These are phyloP conservation scores for Phyllotis vaccarum DNA, from an alignment of 2,797 vertebrate genomes.

Conservation along the genomic window DNA sequence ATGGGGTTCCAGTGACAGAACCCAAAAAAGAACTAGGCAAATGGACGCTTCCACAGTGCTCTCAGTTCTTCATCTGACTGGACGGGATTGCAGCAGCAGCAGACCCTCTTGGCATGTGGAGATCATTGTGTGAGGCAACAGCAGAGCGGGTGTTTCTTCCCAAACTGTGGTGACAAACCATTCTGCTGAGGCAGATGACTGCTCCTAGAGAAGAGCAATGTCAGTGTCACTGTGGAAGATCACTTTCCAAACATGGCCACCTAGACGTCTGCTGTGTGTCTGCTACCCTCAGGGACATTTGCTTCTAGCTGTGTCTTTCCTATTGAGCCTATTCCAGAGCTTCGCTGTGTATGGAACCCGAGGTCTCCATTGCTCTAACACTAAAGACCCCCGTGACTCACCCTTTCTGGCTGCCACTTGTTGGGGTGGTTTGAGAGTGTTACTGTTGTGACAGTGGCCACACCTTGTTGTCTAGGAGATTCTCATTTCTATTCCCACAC, in stretches of 20 bases:
- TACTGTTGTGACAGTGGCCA: not conserved
- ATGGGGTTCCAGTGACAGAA: not conserved
- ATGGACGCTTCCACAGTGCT: not conserved
- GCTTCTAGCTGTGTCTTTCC: not conserved
- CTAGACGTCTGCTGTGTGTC: not conserved
- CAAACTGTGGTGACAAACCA: rapidly evolving
- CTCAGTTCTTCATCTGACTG: not conserved
- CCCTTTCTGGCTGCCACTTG: not conserved
- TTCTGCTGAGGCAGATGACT: not conserved
- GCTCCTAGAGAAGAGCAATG: not conserved
- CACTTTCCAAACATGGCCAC: not conserved
- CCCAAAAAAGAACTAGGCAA: not conserved
- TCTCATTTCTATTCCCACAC: not conserved
- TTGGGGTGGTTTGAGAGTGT: not conserved
- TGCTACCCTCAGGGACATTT: not conserved
- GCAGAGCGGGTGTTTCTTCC: not conserved
- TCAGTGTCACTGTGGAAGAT: not conserved
- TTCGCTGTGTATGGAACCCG: not conserved
- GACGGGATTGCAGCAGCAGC: too few relatives aligned
- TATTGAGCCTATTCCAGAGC: not conserved
- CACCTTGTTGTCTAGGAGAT: not conserved
- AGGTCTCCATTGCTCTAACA: not conserved
- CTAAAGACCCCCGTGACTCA: too few relatives aligned
- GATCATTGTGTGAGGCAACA: not conserved
- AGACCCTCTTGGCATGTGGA: not conserved